Evolutionary conservation across 2,888 invertebrate species (phyloP).

Genomic region (Tribolium freemani): DNA sequence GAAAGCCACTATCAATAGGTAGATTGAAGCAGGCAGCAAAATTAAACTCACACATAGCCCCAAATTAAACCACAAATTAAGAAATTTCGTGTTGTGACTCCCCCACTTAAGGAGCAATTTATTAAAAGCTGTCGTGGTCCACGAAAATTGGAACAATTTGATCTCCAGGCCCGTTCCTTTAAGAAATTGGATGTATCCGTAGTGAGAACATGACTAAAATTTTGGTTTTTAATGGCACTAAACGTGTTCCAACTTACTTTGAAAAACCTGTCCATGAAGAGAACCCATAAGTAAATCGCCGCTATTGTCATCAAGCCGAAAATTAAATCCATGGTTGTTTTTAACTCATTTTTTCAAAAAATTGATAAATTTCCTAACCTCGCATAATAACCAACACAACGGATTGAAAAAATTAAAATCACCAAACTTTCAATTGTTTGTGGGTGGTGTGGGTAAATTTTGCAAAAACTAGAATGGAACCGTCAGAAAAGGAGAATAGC

Average conservation of each 20-base stretch:
- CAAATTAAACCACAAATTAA: conserved; percentile 80
- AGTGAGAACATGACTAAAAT: conserved; percentile 85
- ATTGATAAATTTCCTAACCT: background rate
- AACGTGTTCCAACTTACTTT: conserved; percentile 72
- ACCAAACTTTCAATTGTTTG: conserved; percentile 18
- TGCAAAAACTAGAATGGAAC: conserved; percentile 46
- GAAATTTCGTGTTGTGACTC: conserved; percentile 73
- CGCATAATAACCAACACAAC: background rate
- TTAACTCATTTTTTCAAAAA: background rate
- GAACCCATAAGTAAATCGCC: conserved; percentile 76
- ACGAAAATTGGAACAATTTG: conserved; percentile 79
- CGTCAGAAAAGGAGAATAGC: conserved; percentile 35
- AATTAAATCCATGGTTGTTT: conserved; percentile 74
- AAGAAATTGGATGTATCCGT: conserved; percentile 83
- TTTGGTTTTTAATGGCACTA: conserved; percentile 2
- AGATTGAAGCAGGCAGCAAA: conserved; percentile 78
- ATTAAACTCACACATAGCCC: conserved; percentile 75
- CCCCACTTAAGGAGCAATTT: conserved; percentile 83
- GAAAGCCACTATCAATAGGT: conserved; percentile 71
- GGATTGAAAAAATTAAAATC: background rate
- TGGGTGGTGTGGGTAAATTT: background rate
- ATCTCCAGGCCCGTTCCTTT: conserved; percentile 83
- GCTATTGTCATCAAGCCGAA: conserved; percentile 74
- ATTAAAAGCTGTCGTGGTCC: conserved; percentile 86
- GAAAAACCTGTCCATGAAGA: conserved; percentile 87